Conservation (phyloP, 2,113 vertebrate species). For the Hipposideros armiger region DNA sequence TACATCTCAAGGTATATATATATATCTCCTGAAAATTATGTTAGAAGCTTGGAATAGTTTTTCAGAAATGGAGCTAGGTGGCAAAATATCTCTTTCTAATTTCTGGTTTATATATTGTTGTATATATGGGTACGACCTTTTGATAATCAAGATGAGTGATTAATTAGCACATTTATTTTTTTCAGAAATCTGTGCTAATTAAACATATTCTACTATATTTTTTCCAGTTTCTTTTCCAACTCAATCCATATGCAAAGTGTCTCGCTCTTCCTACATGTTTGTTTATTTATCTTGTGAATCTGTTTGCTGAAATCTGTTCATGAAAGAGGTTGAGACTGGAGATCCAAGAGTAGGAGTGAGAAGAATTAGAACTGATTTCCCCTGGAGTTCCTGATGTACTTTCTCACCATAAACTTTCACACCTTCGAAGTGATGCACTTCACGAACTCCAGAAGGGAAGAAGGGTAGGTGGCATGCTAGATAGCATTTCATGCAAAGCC, state of each 20-base stretch:
- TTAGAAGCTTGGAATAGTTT: slow-evolving; percentile 29
- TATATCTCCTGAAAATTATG: not conserved
- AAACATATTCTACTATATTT: slow-evolving; percentile 66
- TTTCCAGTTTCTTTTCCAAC: slow-evolving; percentile 64
- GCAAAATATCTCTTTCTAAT: slow-evolving; percentile 62
- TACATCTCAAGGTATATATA: not conserved
- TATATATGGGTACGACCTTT: slow-evolving; percentile 56
- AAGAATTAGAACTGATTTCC: slow-evolving; percentile 1
- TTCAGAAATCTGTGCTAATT: slow-evolving; percentile 73
- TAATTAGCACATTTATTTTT: slow-evolving; percentile 77
- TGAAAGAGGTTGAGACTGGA: slow-evolving; percentile 4
- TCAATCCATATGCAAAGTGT: slow-evolving; percentile 80
- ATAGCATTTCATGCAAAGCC: not conserved
- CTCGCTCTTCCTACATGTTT: slow-evolving; percentile 75
- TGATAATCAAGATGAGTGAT: slow-evolving; percentile 73
- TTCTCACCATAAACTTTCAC: not conserved
- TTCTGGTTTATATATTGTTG: slow-evolving; percentile 58
- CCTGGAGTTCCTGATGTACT: not conserved
- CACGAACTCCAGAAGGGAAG: not conserved
- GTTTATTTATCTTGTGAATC: slow-evolving; percentile 72
- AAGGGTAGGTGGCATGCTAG: not conserved
- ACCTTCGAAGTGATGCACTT: not conserved
- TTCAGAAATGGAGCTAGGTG: slow-evolving; percentile 14
- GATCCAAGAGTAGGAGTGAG: not conserved
- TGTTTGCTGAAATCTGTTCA: slow-evolving; percentile 77